Conservation (phyloP, 2,797 vertebrate species). For the Megalops cyprinoides region DNA sequence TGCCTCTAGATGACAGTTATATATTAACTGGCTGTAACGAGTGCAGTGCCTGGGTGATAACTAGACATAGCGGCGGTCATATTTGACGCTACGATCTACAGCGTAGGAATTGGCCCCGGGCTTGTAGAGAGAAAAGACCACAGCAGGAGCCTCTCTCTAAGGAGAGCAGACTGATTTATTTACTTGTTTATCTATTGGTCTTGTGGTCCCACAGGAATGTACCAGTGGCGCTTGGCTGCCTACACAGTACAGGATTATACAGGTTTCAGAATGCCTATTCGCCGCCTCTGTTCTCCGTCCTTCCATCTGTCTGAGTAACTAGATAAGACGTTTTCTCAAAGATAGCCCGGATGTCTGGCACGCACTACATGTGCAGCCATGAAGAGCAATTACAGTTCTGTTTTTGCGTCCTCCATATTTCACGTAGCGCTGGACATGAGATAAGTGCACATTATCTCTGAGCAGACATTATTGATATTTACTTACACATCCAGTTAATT, state of each 20-base stretch:
- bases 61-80: neutral
- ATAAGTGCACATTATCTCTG: neutral
- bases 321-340: no score
- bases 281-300: neutral
- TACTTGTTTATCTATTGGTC: slow-evolving; percentile 28
- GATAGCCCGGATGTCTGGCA: neutral
- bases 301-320: neutral
- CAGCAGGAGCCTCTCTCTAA: slow-evolving; percentile 34
- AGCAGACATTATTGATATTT: neutral
- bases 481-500: neutral
- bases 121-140: neutral
- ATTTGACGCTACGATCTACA: neutral
- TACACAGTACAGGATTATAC: neutral
- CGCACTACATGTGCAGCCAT: neutral
- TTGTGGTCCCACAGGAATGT: neutral
- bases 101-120: neutral
- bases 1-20: neutral
- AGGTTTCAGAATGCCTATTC: slow-evolving; percentile 1
- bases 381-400: neutral
- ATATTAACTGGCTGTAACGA: neutral
- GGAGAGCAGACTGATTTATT: slow-evolving; percentile 48
- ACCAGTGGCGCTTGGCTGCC: neutral
- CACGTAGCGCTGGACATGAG: neutral
- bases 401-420: neutral
- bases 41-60: neutral